Evolutionary conservation across 2,888 invertebrate species (phyloP), one percentile per base, ranked within the genome.

Genomic region (Reticulitermes lucifugus): DNA sequence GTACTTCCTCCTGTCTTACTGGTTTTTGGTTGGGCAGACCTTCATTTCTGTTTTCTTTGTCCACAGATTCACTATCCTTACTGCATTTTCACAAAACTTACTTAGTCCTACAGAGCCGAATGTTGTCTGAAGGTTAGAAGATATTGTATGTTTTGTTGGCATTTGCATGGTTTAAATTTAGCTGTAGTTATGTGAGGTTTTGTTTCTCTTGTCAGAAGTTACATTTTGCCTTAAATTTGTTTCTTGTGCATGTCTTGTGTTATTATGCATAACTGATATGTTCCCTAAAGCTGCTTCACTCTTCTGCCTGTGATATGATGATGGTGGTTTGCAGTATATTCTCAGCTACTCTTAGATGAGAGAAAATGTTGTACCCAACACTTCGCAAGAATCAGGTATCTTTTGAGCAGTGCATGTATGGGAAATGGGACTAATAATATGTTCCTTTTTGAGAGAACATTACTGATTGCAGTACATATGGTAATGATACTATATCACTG

Each of bases 31-130:
- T 81, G 81, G 81, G 46, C 70, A 70, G 83, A 59, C 71, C 70
- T 85, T 85, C 65, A 79, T 84, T 87, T 86, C 80, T 84, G 86
- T 86, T 85, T 35, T 86, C 83, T 86, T 86, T 87, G 84, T 87
- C 85, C 86, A 87, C 87, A 86, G 87, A 86, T 87, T 87, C 85
- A 85, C 85, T 87, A 86, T 86, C 83, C 85, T 87, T 83, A 87
- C 86, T 86, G 84, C 87, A 86, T 85, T 87, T 83, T 87, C 87
- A 84, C 86, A 87, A 86, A 87, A 85, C 84, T 86, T 86, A 79
- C 87, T 87, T 85, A 87, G 86, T 84, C 87, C 87, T 83, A 85
- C 87, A 84, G 87, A 87, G 86, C 86, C 84, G 87, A 86, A 82
- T 87, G 79, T 84, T 83, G 84, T 86, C 84, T 87, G 84, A 86